Conservation (phyloP, 2,797 vertebrate species). For the Acanthurus lineatus region DNA sequence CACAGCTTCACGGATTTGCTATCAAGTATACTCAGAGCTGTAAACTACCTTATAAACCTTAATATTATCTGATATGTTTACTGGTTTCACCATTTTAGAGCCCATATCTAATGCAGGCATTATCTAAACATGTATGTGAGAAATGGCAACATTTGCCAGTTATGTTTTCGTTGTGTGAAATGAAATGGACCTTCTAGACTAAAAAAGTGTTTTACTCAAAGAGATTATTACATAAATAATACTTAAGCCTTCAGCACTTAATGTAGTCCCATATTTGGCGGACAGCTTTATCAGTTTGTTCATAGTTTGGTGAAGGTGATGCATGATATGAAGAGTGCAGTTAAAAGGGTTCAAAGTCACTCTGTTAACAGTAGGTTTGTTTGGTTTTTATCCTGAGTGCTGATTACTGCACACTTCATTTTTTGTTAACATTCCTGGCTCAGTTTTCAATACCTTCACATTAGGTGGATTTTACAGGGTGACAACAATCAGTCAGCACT, state of each 20-base stretch:
- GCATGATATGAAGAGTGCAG: background rate
- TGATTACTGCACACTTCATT: constrained; percentile 20
- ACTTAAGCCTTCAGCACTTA: background rate
- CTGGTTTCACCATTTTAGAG: background rate
- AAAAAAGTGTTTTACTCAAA: constrained; percentile 13
- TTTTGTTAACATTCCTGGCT: constrained; percentile 28
- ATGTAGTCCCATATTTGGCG: constrained; percentile 21
- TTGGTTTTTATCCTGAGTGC: constrained; percentile 37
- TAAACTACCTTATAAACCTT: background rate
- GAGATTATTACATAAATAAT: constrained; percentile 10
- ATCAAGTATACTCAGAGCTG: background rate
- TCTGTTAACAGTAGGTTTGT: constrained; percentile 17
- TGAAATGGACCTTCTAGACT: background rate
- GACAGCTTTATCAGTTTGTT: constrained; percentile 36
- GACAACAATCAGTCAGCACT: constrained; percentile 9
- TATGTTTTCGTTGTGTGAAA: constrained; percentile 10
- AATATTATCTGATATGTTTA: background rate
- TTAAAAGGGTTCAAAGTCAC: constrained; percentile 5
- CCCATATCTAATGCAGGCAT: background rate
- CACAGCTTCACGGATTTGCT: background rate
- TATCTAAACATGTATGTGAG: background rate
- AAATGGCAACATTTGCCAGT: background rate
- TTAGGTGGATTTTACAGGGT: constrained; percentile 11
- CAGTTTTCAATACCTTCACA: constrained; percentile 5
- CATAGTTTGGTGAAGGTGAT: constrained; percentile 17